phyloP scores from a whole-genome alignment of 1,140 invertebrate genomes.

The Scaptomyza pallida region DNA sequence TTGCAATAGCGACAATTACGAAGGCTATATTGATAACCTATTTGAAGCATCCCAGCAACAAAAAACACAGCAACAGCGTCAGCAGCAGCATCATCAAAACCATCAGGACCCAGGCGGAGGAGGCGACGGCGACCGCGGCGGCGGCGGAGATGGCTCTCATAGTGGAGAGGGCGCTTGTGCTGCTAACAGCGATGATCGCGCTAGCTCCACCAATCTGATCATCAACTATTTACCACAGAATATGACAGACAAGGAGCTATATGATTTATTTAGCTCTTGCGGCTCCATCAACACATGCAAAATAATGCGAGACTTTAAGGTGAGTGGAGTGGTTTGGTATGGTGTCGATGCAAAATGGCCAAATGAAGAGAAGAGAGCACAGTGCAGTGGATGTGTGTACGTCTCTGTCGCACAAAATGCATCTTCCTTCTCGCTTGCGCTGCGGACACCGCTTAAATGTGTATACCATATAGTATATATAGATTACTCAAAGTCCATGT shows the following conservation, averaged over 20 bases:
- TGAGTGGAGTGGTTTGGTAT: slow-evolving; percentile 84
- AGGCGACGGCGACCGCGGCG: neutral
- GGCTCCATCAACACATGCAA: slow-evolving; percentile 94
- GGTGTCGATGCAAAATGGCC: neutral
- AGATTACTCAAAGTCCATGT: slow-evolving; percentile 1
- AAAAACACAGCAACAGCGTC: slow-evolving; percentile 5
- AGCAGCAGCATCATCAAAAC: slow-evolving; percentile 1
- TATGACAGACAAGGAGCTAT: slow-evolving; percentile 95
- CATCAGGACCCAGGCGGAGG: neutral
- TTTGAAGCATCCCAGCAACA: neutral
- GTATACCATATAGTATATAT: too few relatives aligned
- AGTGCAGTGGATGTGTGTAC: slow-evolving; percentile 6
- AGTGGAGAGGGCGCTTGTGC: neutral
- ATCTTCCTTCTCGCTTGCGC: neutral
- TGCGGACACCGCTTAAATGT: too few relatives aligned
- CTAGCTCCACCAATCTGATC: slow-evolving; percentile 91
- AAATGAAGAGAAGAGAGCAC: neutral
- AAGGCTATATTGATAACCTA: neutral
- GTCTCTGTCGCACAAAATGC: slow-evolving; percentile 6
- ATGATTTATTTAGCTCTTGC: slow-evolving; percentile 93
- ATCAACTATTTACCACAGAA: slow-evolving; percentile 98
- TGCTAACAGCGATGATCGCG: slow-evolving; percentile 34
- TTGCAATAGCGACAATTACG: neutral
- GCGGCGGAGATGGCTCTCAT: neutral
- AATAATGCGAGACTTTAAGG: slow-evolving; percentile 95